Evolutionary conservation across 92 coral and sea anemone species (phyloP).

Genomic region (Paramuricea clavata): DNA sequence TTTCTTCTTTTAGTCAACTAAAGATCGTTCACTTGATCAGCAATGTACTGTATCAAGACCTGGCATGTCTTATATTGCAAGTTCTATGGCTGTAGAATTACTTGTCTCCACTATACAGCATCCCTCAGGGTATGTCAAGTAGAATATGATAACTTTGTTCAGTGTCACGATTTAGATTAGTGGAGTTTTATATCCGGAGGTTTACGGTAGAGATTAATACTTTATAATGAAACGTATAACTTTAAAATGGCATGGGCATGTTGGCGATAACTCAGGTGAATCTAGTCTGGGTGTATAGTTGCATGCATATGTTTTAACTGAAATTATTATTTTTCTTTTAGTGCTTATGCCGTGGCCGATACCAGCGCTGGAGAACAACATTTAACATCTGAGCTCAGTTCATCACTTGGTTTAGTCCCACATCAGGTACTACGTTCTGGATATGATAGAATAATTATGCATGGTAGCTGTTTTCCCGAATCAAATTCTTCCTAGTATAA

Average conservation of each 20-base stretch:
- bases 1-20: slow-evolving; percentile 89
- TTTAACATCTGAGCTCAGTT: slow-evolving; percentile 84
- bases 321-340: too few species aligned
- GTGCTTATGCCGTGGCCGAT: slow-evolving; percentile 88
- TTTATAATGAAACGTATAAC: too few species aligned
- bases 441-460: neutral
- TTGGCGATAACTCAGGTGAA: too few species aligned
- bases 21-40: slow-evolving; percentile 97
- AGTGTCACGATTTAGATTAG: neutral
- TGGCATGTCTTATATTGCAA: slow-evolving; percentile 90
- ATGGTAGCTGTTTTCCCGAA: too few species aligned
- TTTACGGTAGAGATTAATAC: too few species aligned
- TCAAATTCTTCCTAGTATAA: too few species aligned
- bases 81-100: slow-evolving; percentile 92
- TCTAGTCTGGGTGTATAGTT: too few species aligned
- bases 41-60: slow-evolving; percentile 99
- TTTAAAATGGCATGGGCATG: too few species aligned
- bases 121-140: slow-evolving; percentile 71
- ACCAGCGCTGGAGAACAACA: slow-evolving; percentile 94
- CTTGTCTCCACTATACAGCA: slow-evolving; percentile 86
- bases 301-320: neutral
- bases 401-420: slow-evolving; percentile 91
- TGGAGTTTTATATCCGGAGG: too few species aligned
- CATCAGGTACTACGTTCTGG: slow-evolving; percentile 77
- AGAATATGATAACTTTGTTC: neutral